These are phyloP conservation scores for Lathamus discolor DNA, from an alignment of 2,113 vertebrate genomes.

Conservation along the genomic window DNA sequence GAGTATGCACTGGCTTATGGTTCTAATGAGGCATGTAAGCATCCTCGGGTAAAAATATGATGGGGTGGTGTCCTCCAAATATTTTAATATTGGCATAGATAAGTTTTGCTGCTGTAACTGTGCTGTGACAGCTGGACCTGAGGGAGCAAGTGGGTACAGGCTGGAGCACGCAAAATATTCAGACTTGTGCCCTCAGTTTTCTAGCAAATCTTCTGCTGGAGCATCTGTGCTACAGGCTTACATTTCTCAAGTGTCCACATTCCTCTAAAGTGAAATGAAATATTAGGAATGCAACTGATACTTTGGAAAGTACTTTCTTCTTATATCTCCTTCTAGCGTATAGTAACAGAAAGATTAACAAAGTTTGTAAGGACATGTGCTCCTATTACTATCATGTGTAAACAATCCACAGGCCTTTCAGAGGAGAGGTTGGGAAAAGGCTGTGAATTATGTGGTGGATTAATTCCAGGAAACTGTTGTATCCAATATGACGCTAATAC, in stretches of 20 bases:
- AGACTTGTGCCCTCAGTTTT: not conserved
- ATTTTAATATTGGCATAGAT: not conserved
- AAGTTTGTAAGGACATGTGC: not conserved
- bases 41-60: not conserved
- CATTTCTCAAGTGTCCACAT: slow-evolving; percentile 26
- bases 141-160: slow-evolving; percentile 27
- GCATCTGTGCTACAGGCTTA: slow-evolving; percentile 46
- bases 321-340: slow-evolving; percentile 11
- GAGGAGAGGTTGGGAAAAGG: slow-evolving; percentile 8
- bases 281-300: slow-evolving; percentile 31
- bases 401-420: slow-evolving; percentile 1
- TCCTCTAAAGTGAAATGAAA: slow-evolving; percentile 32
- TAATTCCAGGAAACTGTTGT: slow-evolving; percentile 40
- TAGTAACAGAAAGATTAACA: slow-evolving; percentile 24
- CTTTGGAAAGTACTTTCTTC: slow-evolving; percentile 32
- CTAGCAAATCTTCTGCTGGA: not conserved
- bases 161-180: slow-evolving; percentile 24
- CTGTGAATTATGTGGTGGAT: slow-evolving; percentile 26
- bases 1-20: not conserved
- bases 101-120: not conserved
- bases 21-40: not conserved
- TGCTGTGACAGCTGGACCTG: slow-evolving; percentile 32
- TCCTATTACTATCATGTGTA: not conserved
- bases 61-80: not conserved
- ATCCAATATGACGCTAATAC: not conserved